Base-by-base conservation (phyloP, 2,797 vertebrate species). In the Artibeus jamaicensis region DNA sequence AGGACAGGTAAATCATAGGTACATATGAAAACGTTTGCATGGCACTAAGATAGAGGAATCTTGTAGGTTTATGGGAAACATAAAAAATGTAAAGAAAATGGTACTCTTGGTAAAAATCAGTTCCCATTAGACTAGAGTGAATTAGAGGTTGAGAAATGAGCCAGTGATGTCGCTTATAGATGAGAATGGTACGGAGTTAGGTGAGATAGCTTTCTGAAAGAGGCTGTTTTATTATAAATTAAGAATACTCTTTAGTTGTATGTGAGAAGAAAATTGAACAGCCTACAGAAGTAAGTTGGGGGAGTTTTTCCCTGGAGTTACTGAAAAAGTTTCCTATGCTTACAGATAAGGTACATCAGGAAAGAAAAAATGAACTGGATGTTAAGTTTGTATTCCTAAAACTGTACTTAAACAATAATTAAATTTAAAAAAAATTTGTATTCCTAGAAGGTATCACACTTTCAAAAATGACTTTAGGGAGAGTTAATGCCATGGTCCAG, bases 121-220 rank as follows among this genome's bases (percentile, higher is more conserved):
- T 70, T 93, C 9, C 39, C 48, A 68, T 89, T 57, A 86, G 74
- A 82, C n/a, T 50, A 83, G 82, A 84, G 34, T 71, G 48, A 78
- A 83, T 88, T 90, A 90, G 95, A 90, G 62, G 59, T 46, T 82
- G 67, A 67, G 50, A 62, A 82, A 50, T 55, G 59, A 87, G 34
- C 6, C 62, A 74, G 2, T 39, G 9, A 59, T 77, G 19, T 68
- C 11, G 1, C 19, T 91, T 24, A 26, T 18, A 79, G 77, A 18
- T 68, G 29, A 92, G 32, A 53, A 14, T 21, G 15, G 46, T 34
- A 59, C 7, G 9, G 7, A 50, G n/a, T 44, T 76, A 74, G 74
- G 26, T 18, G 8, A 14, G 21, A 73, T 90, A 71, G 39, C 15
- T 83, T 88, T 68, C 65, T 81, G 34, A 83, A 83, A 89, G 44